A percentile compares a stretch with the other conserved stretches of the same genome.
Evolutionary conservation across 2,113 vertebrate species (phyloP).

Genomic region (Vidua macroura): DNA sequence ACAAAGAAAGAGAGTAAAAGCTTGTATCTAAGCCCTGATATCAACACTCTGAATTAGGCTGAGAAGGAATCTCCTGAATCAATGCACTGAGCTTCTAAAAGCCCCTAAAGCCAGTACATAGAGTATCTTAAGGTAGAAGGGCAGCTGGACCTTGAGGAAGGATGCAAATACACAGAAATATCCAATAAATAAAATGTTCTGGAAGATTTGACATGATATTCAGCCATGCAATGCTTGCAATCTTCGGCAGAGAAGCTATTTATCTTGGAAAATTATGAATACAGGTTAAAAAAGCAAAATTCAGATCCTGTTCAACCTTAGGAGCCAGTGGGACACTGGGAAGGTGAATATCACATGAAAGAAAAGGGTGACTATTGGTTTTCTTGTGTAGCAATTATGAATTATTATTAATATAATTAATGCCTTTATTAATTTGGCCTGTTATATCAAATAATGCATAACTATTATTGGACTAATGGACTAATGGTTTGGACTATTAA

Average conservation of each 20-base stretch:
- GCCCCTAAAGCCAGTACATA: background rate
- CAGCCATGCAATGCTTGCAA: fast-evolving
- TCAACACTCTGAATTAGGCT: background rate
- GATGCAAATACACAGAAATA: background rate
- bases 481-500: background rate
- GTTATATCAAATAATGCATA: background rate
- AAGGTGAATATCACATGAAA: background rate
- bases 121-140: background rate
- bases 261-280: background rate
- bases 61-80: background rate
- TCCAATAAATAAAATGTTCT: background rate
- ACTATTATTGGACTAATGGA: background rate
- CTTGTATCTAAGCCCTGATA: background rate
- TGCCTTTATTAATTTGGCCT: background rate
- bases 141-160: background rate
- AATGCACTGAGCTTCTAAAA: background rate
- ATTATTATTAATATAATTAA: background rate
- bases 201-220: background rate
- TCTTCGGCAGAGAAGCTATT: background rate
- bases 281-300: background rate
- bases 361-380: background rate
- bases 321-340: background rate
- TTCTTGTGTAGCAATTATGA: background rate
- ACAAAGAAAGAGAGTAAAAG: background rate
- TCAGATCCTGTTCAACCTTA: background rate